Conservation (phyloP, 2,888 invertebrate genomes). For the Coelogynopora nodosa region DNA sequence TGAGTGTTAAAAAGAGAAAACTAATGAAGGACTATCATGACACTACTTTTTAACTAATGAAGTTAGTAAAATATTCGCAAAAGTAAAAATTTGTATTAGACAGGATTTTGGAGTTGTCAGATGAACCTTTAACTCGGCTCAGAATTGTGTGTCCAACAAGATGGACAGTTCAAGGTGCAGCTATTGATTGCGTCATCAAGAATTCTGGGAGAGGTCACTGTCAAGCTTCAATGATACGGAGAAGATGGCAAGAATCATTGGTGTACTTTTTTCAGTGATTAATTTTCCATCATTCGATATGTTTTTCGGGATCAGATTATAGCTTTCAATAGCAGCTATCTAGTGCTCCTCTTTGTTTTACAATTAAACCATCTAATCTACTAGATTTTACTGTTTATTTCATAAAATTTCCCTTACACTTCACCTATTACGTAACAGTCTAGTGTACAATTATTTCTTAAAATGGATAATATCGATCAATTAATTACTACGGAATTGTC, state of each 20-base stretch:
- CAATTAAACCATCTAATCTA: background rate
- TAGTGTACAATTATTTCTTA: no score
- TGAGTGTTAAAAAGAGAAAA: background rate
- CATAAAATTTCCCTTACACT: background rate
- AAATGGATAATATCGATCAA: no score
- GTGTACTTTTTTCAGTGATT: background rate
- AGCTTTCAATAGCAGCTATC: no score
- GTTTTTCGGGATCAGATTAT: no score
- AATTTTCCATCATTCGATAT: background rate
- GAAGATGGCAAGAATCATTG: background rate
- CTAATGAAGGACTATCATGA: background rate
- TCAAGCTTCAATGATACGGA: conserved; percentile 19
- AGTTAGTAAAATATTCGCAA: background rate
- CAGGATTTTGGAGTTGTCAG: conserved; percentile 24
- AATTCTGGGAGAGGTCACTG: background rate
- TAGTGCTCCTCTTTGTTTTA: background rate
- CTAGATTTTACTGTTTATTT: background rate
- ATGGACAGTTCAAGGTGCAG: conserved; percentile 24
- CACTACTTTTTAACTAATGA: background rate
- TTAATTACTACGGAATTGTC: no score
- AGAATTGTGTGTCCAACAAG: conserved; percentile 22
- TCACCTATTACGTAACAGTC: no score
- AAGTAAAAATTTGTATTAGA: background rate
- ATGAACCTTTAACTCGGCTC: conserved; percentile 19
- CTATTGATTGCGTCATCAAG: conserved; percentile 17